Evolutionary conservation across 2,113 vertebrate species (phyloP).

Genomic region (Ivindomyrus marchei): DNA sequence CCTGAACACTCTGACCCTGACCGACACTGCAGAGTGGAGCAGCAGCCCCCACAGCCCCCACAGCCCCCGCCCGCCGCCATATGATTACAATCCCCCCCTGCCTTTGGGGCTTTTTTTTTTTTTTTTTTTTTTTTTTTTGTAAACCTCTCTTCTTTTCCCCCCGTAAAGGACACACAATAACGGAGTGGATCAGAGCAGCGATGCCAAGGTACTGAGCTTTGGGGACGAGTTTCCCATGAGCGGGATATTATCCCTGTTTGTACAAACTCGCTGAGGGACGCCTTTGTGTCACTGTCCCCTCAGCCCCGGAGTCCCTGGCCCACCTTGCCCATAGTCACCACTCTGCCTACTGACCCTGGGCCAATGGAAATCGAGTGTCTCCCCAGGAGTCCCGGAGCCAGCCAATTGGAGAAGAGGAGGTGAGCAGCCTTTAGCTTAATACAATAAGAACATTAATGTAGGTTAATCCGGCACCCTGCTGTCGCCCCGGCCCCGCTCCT

Average conservation of each 20-base stretch:
- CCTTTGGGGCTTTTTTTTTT: not conserved
- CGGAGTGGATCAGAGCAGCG: slow-evolving; percentile 62
- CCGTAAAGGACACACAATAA: slow-evolving; percentile 42
- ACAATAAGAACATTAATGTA: slow-evolving; percentile 31
- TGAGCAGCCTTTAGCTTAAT: slow-evolving; percentile 48
- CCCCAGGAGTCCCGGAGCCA: slow-evolving; percentile 68
- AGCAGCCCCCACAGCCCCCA: not conserved
- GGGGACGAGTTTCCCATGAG: not conserved
- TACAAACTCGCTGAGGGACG: not conserved
- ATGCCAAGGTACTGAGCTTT: slow-evolving; percentile 51
- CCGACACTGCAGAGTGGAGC: not conserved
- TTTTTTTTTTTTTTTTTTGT: not conserved
- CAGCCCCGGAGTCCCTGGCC: slow-evolving; percentile 58
- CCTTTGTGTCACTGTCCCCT: slow-evolving; percentile 36
- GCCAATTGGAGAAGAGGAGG: slow-evolving; percentile 76
- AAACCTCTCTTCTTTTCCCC: not conserved
- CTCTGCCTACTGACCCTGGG: slow-evolving; percentile 54
- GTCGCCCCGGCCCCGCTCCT: not conserved
- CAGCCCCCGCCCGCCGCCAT: not conserved
- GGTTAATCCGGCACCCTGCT: slow-evolving; percentile 40
- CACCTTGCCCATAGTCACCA: slow-evolving; percentile 42
- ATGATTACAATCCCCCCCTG: not conserved
- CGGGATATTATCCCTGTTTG: not conserved
- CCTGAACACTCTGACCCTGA: not conserved
- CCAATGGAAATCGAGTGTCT: slow-evolving; percentile 80